Evolutionary conservation across 1,140 invertebrate species (phyloP), one percentile per base, ranked within the genome.

Genomic region (Arctopsyche grandis): DNA sequence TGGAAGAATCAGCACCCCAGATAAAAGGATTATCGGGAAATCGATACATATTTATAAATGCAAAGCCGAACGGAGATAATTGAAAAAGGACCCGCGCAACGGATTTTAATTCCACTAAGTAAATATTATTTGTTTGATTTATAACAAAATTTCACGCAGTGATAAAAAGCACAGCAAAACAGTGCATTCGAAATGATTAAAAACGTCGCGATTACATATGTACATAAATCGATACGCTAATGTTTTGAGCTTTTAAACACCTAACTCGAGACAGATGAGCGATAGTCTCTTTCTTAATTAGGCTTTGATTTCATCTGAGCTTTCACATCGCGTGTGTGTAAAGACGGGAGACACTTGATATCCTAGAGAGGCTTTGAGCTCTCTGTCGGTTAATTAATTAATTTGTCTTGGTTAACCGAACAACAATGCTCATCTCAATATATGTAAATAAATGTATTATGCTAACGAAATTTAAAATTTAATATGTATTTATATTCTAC

Each of bases 41-140:
- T 56, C 71, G 71, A 74, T 74, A 74, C 71, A 74, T 74, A 74
- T 74, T 74, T 56, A 74, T 74, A 16, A 52, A 74, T 74, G 46
- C 71, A 74, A 74, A 74, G 46, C 48, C 71, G 48, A 29, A 56
- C 10, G 43, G 4, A 24, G 19, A 56, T 48, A 74, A 74, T 74
- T 74, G 71, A 56, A 74, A 74, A 56, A 22, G 16, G 38, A 46
- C 69, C 24, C 16, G 69, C 14, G 5, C 0, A 19, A 12, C 21
- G 12, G 5, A 22, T 19, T 24, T 5, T 21, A 66, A 22, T 7
- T 66, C 1, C 12, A 66, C 7, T n/a, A 71, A 16, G 43, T 38
- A 24, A 71, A 52, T 52, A 52, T 52, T 52, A n/a, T 52, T 4
- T 5, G 12, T 52, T 4, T 12, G 12, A 52, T 52, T 52, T 16